phyloP scores from a whole-genome alignment of 2,113 vertebrate genomes.

The Microcebus lehilahytsara region DNA sequence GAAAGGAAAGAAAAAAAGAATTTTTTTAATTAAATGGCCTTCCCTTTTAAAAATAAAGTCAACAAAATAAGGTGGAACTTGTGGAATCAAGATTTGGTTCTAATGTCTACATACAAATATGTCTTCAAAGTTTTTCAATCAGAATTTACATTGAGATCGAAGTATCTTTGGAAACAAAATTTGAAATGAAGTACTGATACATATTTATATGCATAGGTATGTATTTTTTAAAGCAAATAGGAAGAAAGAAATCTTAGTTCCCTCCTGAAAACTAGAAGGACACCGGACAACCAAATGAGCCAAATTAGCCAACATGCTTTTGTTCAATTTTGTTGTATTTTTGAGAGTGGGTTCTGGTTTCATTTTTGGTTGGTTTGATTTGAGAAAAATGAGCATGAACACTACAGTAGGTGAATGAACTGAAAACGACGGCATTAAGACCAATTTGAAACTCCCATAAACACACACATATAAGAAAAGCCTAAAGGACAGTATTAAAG shows the following conservation, averaged over 20 bases:
- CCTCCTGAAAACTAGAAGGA: neutral
- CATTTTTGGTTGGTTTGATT: neutral
- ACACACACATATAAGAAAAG: neutral
- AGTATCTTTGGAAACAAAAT: slow-evolving; percentile 19
- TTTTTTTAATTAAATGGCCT: slow-evolving; percentile 65
- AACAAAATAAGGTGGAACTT: neutral
- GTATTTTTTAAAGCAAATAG: neutral
- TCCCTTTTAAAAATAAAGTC: slow-evolving; percentile 63
- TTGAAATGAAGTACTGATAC: neutral
- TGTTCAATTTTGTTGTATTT: neutral
- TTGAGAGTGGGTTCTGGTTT: neutral
- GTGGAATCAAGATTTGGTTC: neutral
- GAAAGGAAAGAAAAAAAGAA: slow-evolving; percentile 36
- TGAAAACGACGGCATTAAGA: neutral
- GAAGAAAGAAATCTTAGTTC: neutral
- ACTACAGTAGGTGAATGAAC: neutral
- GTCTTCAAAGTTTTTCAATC: neutral
- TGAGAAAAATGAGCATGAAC: slow-evolving; percentile 15
- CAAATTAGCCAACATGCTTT: neutral
- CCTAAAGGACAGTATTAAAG: neutral
- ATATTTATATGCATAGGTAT: neutral
- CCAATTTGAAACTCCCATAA: slow-evolving; percentile 5
- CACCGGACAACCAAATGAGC: neutral
- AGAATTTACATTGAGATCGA: neutral
- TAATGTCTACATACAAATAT: neutral